Conservation (phyloP, 2,888 invertebrate species). For the Osedax fenrisi region DNA sequence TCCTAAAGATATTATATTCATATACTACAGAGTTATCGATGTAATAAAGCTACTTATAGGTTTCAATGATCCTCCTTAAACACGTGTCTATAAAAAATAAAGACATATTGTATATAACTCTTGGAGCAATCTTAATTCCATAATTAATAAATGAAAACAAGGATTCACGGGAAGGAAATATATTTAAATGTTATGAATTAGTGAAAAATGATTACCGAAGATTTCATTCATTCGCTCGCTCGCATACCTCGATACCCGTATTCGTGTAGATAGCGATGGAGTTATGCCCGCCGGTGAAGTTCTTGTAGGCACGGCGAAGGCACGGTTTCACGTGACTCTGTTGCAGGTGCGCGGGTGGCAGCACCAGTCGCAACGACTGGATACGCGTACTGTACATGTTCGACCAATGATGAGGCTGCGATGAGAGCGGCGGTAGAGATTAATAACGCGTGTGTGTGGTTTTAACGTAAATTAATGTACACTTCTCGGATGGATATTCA, state of each 20-base stretch:
- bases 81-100: no score
- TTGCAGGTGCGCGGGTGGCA: not conserved
- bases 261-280: not conserved
- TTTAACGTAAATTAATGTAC: not conserved
- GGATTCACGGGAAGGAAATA: no score
- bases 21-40: no score
- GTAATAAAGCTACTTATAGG: no score
- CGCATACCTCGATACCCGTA: not conserved
- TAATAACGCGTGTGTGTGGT: not conserved
- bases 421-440: not conserved
- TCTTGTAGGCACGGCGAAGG: not conserved
- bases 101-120: no score
- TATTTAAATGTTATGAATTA: no score
- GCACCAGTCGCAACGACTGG: not conserved
- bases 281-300: not conserved
- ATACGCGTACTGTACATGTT: not conserved
- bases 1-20: no score
- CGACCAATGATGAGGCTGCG: not conserved
- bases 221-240: no score
- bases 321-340: not conserved
- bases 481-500: not conserved
- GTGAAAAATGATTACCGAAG: no score
- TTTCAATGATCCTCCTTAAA: no score
- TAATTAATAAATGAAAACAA: no score
- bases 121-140: no score